Percentiles rank a stretch among this genome's conserved stretches.
Conservation (phyloP, 2,113 vertebrate genomes). For the Centropus unirufus region DNA sequence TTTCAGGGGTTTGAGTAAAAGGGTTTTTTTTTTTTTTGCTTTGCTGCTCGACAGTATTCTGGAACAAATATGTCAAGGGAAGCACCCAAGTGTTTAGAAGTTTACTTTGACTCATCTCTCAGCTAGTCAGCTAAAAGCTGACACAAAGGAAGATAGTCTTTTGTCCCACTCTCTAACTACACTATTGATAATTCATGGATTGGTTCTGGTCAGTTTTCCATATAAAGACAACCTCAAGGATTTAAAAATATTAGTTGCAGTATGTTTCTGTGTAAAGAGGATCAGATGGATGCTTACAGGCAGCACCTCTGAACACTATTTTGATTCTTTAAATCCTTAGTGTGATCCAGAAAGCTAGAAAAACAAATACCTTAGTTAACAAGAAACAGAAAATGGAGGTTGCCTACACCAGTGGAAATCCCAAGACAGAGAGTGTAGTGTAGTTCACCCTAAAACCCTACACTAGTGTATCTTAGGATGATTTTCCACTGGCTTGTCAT, state of each 20-base stretch:
- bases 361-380: neutral
- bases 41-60: neutral
- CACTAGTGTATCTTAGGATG: neutral
- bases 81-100: neutral
- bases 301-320: neutral
- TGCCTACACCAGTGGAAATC: neutral
- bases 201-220: neutral
- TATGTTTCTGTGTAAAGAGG: neutral
- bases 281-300: accelerated
- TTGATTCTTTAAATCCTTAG: neutral
- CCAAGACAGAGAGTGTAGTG: neutral
- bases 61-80: neutral
- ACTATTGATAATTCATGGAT: neutral
- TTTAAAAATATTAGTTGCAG: neutral
- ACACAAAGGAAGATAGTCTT: neutral
- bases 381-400: neutral
- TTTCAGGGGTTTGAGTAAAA: neutral
- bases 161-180: neutral
- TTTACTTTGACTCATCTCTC: slow-evolving; percentile 29
- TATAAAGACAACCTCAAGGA: neutral
- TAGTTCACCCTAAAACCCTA: neutral
- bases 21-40: neutral
- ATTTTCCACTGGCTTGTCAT: neutral
- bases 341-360: neutral
- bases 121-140: neutral